These are phyloP conservation scores for Drosophila cardini DNA, from an alignment of 1,140 invertebrate genomes.

Conservation along the genomic window DNA sequence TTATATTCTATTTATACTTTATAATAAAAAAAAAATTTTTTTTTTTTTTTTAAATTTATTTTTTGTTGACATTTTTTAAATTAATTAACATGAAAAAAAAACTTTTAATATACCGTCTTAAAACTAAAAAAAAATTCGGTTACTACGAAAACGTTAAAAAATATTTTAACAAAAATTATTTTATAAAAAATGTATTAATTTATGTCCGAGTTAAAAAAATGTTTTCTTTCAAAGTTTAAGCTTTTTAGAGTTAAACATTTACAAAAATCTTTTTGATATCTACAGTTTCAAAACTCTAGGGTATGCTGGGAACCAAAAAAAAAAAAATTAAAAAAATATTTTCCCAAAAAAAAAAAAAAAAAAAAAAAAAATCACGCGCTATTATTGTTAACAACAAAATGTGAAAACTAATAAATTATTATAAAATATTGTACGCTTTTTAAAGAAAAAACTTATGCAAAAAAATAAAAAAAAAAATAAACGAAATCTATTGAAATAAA, in stretches of 20 bases:
- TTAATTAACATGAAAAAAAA: too few relatives aligned
- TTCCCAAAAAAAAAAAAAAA: background rate
- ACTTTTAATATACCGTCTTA: too few relatives aligned
- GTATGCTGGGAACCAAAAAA: constrained; percentile 4
- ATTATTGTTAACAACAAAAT: constrained; percentile 37
- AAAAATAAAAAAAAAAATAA: constrained; percentile 40
- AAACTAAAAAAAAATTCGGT: background rate
- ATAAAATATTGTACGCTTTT: constrained; percentile 48
- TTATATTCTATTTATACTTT: too few relatives aligned
- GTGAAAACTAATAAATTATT: constrained; percentile 19
- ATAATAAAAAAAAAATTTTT: too few relatives aligned
- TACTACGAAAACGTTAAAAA: too few relatives aligned
- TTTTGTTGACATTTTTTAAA: too few relatives aligned
- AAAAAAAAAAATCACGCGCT: constrained; percentile 26
- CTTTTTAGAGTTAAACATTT: constrained; percentile 42
- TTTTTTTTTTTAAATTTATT: too few relatives aligned
- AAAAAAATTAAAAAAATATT: constrained; percentile 8
- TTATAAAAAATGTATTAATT: too few relatives aligned
- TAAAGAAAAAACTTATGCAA: constrained; percentile 29
- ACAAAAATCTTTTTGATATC: constrained; percentile 36
- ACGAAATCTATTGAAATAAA: constrained; percentile 45
- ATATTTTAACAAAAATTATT: too few relatives aligned
- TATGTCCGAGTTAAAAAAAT: too few relatives aligned
- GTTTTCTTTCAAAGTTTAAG: constrained; percentile 11
- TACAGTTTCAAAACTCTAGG: constrained; percentile 32